Base-by-base conservation (phyloP, 2,797 vertebrate genomes). In the Rhinophrynus dorsalis region DNA sequence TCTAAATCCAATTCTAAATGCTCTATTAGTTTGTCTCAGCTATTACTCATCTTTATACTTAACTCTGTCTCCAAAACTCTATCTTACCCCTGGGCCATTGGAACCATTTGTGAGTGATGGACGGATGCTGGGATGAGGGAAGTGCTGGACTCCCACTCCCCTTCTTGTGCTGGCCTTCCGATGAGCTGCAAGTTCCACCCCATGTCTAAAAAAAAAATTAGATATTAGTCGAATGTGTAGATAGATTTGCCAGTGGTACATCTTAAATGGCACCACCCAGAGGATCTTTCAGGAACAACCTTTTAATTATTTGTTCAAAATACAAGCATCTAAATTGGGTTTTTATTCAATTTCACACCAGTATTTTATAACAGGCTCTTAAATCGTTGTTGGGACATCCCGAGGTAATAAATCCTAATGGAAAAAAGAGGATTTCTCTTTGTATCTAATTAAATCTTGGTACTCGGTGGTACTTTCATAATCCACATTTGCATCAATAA, bases 381-480 rank as follows among this genome's bases (percentile, higher is more conserved):
- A 72, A 68, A 77, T 82, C 80, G 62, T 76, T 74, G 5, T 24
- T 40, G 50, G 40, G 5, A 71, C 77, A 76, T 77, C 82, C 80
- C 2, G 54, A 81, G 81, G 82, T 67, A 60, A 73, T 12, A 79
- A 81, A 84, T 75, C 84, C 82, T 81, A 78, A 85, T 40, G 82
- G 83, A 84, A 87, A 82, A 87, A 82, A 84, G 75, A 92, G 91
- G 84, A 86, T 88, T 91, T 83, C 68, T 58, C 59, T 75, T 75
- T 81, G 81, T 83, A 84, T 91, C 83, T 60, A 87, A 89, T 90
- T 89, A 87, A 88, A 84, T 87, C 89, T 85, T 62, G 72, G 82
- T 81, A 79, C 89, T 95, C 92, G 70, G 75, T 63, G 96, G 94
- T 92, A 76, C 85, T 85, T 90, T 96, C 45, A 96, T 95, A 96